Base-by-base conservation (phyloP, 1,140 invertebrate species). In the Paralvinella palmiformis region DNA sequence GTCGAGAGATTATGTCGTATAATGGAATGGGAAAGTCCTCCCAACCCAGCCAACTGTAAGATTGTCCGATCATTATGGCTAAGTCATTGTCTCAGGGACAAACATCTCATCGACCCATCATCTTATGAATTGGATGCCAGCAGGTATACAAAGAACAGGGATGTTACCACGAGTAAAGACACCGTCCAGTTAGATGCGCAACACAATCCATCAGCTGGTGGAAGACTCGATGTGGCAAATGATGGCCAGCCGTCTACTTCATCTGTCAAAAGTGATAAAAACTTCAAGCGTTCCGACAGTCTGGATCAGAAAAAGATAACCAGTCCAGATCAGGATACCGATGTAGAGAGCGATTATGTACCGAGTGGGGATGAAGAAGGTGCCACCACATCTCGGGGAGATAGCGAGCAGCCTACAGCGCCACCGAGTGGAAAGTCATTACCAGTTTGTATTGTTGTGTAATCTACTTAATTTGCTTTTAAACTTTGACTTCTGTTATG, bases 31-130 rank as follows among this genome's bases (percentile, higher is more conserved):
- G 68, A 71, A 48, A 57, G 45, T 2, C 67, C 69, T 29, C 69
- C 72, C 20, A 10, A 13, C 3, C 29, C 5, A n/a, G 29, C 45
- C 24, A 52, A 65, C 48, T 55, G 72, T 22, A 29, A 45, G n/a
- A 59, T 77, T 64, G 69, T 80, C 1, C 77, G 75, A 67, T 69
- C 71, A 29, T 57, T 64, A n/a, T 80, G 78, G 78, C 59, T 80
- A 17, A 80, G 78, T 67, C 57, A 56, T 15, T 80, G 77, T 65
- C 71, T 80, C 33, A 71, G 65, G 58, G 55, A 67, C 20, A 78
- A 78, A 68, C 55, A 63, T 27, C 32, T 71, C 10, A 57, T 71
- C 17, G 41, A 67, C 50, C 58, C 37, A 10, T 37, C 64, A 10
- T 61, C 65, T 1, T 70, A 62, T 67, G 24, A 57, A 48, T 36